These are phyloP conservation scores for Rhyzopertha dominica DNA, from an alignment of 1,140 invertebrate genomes.

Conservation along the genomic window DNA sequence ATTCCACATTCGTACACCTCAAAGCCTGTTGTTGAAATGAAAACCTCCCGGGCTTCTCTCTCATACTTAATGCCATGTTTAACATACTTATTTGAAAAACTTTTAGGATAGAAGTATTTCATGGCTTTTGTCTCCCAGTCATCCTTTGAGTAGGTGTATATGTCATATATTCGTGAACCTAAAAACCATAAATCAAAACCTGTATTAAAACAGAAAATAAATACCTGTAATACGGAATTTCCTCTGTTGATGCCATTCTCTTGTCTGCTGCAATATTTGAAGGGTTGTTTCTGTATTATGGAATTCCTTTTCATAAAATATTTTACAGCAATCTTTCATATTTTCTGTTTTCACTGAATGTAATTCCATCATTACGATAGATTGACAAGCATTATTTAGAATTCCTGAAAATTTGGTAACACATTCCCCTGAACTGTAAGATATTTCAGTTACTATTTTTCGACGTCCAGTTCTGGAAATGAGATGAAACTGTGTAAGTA, in stretches of 20 bases:
- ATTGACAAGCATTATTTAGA: slow-evolving; percentile 7
- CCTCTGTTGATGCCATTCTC: slow-evolving; percentile 6
- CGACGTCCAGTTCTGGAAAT: background rate
- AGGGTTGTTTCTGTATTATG: background rate
- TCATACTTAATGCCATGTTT: slow-evolving; percentile 14
- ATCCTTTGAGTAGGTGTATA: slow-evolving; percentile 15
- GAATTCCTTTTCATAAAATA: too few relatives aligned
- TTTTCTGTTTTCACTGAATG: background rate
- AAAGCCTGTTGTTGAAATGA: background rate
- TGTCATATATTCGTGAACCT: slow-evolving; percentile 13
- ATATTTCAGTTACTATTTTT: background rate
- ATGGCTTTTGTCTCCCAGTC: slow-evolving; percentile 12
- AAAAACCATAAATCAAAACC: too few relatives aligned
- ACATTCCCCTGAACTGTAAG: background rate
- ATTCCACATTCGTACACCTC: slow-evolving; percentile 5
- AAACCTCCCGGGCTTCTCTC: slow-evolving; percentile 7
- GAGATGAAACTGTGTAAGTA: too few relatives aligned
- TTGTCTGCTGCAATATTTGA: background rate
- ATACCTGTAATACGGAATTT: slow-evolving; percentile 8
- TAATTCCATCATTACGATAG: slow-evolving; percentile 1
- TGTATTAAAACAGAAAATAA: too few relatives aligned
- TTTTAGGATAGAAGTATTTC: slow-evolving; percentile 14
- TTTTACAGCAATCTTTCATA: slow-evolving; percentile 2
- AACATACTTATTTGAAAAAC: slow-evolving; percentile 14
- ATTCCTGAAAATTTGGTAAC: background rate